phyloP scores from a whole-genome alignment of 1,140 invertebrate species.

The Anoplolepis gracilipes region DNA sequence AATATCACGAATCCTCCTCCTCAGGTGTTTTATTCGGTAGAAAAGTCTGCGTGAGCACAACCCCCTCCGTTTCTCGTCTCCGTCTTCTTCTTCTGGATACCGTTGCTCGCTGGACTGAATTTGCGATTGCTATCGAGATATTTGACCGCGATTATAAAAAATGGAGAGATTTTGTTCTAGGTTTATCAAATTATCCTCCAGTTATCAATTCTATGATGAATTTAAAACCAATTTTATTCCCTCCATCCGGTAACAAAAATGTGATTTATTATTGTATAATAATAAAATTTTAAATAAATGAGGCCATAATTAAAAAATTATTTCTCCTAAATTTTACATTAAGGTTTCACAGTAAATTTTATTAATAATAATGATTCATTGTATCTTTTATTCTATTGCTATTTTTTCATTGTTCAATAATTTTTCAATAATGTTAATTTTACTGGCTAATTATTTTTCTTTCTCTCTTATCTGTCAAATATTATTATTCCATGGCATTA shows the following conservation, averaged over 20 bases:
- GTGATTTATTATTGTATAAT: conserved; percentile 33
- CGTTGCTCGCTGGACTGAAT: conserved; percentile 35
- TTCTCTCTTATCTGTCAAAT: background rate
- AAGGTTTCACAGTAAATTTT: too few relatives aligned
- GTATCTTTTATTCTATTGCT: background rate
- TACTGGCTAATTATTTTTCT: too few relatives aligned
- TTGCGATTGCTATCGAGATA: conserved; percentile 32
- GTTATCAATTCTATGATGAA: conserved; percentile 40
- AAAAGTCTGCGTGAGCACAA: conserved; percentile 25
- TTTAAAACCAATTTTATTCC: conserved; percentile 36
- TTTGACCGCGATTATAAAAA: conserved; percentile 39
- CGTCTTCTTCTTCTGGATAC: background rate
- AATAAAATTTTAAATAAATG: background rate
- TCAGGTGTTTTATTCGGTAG: conserved; percentile 45
- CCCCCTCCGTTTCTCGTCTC: background rate
- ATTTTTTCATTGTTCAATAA: background rate
- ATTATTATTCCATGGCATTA: background rate
- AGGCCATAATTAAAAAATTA: background rate
- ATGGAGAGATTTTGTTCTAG: conserved; percentile 5
- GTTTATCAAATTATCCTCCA: conserved; percentile 45
- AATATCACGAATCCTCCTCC: conserved; percentile 39
- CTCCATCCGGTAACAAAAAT: background rate
- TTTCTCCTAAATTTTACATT: background rate
- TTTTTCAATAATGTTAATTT: background rate
- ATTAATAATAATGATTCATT: background rate